Conservation (phyloP, 2,113 vertebrate species). For the Aphelocoma coerulescens region DNA sequence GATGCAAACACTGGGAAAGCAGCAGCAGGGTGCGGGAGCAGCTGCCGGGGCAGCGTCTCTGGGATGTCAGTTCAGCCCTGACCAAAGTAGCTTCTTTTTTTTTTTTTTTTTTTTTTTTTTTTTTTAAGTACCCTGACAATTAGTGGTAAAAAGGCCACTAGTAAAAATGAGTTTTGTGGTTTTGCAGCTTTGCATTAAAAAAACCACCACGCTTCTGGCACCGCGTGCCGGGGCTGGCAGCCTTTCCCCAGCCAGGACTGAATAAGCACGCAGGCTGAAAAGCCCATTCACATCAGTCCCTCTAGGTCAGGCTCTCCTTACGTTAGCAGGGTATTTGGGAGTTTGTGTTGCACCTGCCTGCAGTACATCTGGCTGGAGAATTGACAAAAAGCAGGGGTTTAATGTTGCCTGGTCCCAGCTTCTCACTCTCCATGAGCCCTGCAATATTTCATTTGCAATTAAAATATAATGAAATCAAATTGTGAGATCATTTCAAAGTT, state of each 20-base stretch:
- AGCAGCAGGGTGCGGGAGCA: background rate
- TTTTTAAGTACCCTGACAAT: background rate
- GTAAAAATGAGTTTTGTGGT: constrained; percentile 56
- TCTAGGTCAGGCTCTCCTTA: background rate
- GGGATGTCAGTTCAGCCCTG: background rate
- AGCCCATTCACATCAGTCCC: constrained; percentile 1
- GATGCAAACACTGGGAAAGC: background rate
- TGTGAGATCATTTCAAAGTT: constrained; percentile 43
- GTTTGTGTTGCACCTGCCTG: constrained; percentile 52
- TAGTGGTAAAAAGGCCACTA: constrained; percentile 54
- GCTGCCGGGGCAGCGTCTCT: background rate
- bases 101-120: background rate
- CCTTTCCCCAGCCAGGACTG: background rate
- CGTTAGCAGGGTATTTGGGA: background rate
- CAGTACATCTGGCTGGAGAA: constrained; percentile 8
- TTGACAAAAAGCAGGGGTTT: background rate
- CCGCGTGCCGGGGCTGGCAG: background rate
- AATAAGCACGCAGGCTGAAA: constrained; percentile 5
- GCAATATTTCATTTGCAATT: constrained; percentile 50
- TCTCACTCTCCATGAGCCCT: background rate
- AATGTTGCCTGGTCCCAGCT: background rate
- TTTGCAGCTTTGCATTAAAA: constrained; percentile 63
- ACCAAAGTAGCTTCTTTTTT: background rate
- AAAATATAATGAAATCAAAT: constrained; percentile 56
- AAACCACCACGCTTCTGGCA: constrained; percentile 45